These are phyloP conservation scores for Sceloporus undulatus DNA, from an alignment of 2,113 vertebrate species.

Conservation along the genomic window DNA sequence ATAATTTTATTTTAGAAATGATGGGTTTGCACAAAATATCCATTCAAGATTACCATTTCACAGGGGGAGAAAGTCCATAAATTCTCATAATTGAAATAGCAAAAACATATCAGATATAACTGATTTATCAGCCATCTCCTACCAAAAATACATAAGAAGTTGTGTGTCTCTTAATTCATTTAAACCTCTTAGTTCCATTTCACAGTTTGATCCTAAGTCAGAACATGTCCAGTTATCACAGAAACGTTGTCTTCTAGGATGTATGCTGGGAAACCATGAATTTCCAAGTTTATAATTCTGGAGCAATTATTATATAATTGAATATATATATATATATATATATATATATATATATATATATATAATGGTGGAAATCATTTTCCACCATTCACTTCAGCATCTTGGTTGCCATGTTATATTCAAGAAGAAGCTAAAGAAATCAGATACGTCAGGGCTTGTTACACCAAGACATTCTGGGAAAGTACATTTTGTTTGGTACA, in stretches of 20 bases:
- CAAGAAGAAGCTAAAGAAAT: slow-evolving; percentile 13
- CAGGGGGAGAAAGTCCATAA: not conserved
- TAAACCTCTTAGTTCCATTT: not conserved
- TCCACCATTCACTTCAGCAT: not conserved
- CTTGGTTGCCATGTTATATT: rapidly evolving
- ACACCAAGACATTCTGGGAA: not conserved
- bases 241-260: slow-evolving; percentile 7
- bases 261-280: slow-evolving; percentile 4
- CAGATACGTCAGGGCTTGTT: not conserved
- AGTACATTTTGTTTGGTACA: not conserved
- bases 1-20: not conserved
- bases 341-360: no score
- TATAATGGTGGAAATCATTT: not conserved
- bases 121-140: not conserved
- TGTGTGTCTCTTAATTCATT: not conserved
- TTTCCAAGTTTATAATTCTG: slow-evolving; percentile 4
- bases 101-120: not conserved
- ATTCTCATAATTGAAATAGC: not conserved
- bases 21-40: not conserved
- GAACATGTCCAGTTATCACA: not conserved
- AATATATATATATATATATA: no score
- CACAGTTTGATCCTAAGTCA: not conserved
- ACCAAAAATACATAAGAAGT: not conserved
- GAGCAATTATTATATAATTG: not conserved
- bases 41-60: not conserved